Evolutionary conservation across 1,140 invertebrate species (phyloP), one percentile per base, ranked within the genome.

Genomic region (Himalopsyche phryganea): DNA sequence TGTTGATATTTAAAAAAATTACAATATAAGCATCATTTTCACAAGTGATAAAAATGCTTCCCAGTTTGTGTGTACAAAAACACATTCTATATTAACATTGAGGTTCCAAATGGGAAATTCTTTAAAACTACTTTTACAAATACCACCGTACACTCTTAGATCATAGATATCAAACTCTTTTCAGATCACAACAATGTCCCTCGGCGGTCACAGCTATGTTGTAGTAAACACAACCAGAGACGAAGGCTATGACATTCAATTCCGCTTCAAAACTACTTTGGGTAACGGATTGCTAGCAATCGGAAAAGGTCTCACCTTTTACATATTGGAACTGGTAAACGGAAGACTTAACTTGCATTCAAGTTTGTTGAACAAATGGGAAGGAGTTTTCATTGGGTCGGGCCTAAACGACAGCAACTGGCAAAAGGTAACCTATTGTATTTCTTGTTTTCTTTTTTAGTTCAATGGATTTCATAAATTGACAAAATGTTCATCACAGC

Each of bases 231-330:
- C 89, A 0, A 82, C 82, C 7, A 36, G 13, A 7, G 88, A 90
- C 59, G 89, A 91, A 70, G 90, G 89, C 41, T 94, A 94, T 71
- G 90, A 92, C 67, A 88, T 96, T 35, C 86, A 89, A 59, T 88
- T 96, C 67, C 79, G 90, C 18, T 96, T 98, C 71, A 88, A 91
- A 67, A 97, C 94, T 0, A 96, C 94, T 2, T 71, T 96, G 19
- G 84, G 87, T 0, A 87, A 88, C 71, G 92, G 91, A 17, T 75
- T 94, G n/a, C 71, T 98, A 47, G 90, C 90, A 7, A 86, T 92
- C 71, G 90, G 91, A 20, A 87, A 86, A 61, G 90, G 91, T 9
- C 73, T 83, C 18, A 91, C 89, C 1, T 91, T 86, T 72, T 93
- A 91, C 70, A 88, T 91, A 61, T 78, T 96, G 17, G 86, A 91